Evolutionary conservation across 2,797 vertebrate species (phyloP).

Genomic region (Muraenolepis orangiensis): DNA sequence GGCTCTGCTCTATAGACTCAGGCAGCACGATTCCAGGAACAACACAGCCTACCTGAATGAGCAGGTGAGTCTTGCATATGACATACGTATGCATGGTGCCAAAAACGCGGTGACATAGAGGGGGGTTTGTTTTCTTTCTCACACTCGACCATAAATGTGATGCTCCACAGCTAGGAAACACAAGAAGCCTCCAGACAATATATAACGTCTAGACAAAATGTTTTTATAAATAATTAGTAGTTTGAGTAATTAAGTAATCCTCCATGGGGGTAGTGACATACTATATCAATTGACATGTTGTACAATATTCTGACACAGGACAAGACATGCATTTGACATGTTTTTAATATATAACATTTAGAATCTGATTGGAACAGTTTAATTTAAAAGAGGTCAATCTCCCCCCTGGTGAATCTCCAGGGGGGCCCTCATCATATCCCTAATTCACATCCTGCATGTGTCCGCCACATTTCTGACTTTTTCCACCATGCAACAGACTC

Average conservation of each 20-base stretch:
- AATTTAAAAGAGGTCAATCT: background rate
- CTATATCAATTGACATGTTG: background rate
- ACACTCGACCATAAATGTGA: no score
- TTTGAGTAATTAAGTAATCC: no score
- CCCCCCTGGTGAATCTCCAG: background rate
- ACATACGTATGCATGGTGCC: background rate
- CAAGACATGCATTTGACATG: background rate
- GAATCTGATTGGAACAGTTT: background rate
- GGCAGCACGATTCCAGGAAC: background rate
- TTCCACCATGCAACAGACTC: conserved; percentile 34
- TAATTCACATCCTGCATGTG: background rate
- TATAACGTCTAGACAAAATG: no score
- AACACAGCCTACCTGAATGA: conserved; percentile 1
- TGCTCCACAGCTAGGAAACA: no score
- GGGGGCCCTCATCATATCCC: background rate
- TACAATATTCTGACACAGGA: background rate
- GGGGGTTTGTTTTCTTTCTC: no score
- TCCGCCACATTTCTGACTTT: background rate
- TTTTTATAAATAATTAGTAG: no score
- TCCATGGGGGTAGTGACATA: no score
- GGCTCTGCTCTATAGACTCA: conserved; percentile 61
- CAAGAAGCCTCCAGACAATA: no score
- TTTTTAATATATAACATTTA: background rate
- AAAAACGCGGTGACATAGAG: background rate
- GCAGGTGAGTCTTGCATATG: conserved; percentile 46